phyloP scores from a whole-genome alignment of 2,113 vertebrate species.

The Salvelinus sp. region DNA sequence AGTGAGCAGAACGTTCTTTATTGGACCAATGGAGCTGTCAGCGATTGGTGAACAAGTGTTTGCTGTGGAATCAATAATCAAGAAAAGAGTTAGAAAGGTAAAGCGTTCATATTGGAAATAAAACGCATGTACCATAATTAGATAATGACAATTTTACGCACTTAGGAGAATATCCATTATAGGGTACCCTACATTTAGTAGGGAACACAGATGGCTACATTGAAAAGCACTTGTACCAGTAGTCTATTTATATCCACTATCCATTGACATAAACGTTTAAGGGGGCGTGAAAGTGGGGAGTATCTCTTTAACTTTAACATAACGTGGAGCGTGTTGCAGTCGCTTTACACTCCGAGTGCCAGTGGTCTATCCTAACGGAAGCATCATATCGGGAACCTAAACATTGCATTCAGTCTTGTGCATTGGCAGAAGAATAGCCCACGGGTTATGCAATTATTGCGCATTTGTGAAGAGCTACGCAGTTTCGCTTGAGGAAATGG shows the following conservation, averaged over 20 bases:
- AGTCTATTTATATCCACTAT: conserved; percentile 6
- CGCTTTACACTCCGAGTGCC: conserved; percentile 18
- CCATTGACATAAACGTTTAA: conserved; percentile 6
- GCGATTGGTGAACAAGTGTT: conserved; percentile 98
- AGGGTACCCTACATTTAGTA: background rate
- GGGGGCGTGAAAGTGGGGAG: conserved; percentile 39
- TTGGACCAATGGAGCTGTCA: conserved; percentile 88
- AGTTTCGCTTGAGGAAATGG: background rate
- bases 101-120: conserved; percentile 8
- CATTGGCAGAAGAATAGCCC: background rate
- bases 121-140: no score
- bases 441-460: background rate
- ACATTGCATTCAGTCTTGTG: background rate
- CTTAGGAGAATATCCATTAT: background rate
- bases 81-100: conserved; percentile 95
- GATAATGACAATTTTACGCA: background rate
- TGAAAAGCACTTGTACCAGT: background rate
- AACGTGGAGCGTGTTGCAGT: conserved; percentile 42
- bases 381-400: background rate
- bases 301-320: conserved; percentile 38
- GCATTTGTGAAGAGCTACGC: background rate
- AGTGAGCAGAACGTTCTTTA: background rate
- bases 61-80: conserved; percentile 91
- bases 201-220: conserved; percentile 2
- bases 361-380: conserved; percentile 17